Evolutionary conservation across 2,797 vertebrate genomes (phyloP).

Genomic region (Cynodonichthys magdalenae): DNA sequence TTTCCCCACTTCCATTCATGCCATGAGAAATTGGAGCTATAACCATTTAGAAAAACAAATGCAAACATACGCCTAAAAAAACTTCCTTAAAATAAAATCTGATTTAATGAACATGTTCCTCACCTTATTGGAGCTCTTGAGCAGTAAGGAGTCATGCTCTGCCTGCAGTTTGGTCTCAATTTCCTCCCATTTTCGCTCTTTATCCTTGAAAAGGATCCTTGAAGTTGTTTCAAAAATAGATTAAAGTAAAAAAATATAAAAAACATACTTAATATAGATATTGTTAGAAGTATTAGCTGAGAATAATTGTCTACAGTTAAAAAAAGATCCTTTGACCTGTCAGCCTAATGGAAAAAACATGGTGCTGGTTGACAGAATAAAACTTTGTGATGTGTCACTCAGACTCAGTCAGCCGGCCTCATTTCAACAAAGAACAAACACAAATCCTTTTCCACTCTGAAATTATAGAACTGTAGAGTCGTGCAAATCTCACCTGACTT

Average conservation of each 20-base stretch:
- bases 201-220: conserved; percentile 97
- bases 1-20: too few species aligned
- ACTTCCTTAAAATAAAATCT: not conserved
- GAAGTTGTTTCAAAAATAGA: conserved; percentile 55
- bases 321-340: conserved; percentile 30
- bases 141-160: conserved; percentile 91
- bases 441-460: conserved; percentile 1
- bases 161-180: conserved; percentile 91
- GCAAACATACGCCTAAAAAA: not conserved
- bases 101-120: conserved; percentile 16
- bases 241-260: conserved; percentile 33
- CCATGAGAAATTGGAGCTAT: too few species aligned
- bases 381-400: conserved; percentile 56
- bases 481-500: conserved; percentile 86
- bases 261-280: conserved; percentile 17
- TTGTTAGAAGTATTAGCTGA: conserved; percentile 14
- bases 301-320: conserved; percentile 9
- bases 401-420: conserved; percentile 27
- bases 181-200: conserved; percentile 95
- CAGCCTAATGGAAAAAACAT: conserved; percentile 19
- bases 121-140: conserved; percentile 96
- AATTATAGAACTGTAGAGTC: not conserved
- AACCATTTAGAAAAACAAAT: too few species aligned
- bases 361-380: conserved; percentile 24
- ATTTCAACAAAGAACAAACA: conserved; percentile 26